These are phyloP conservation scores for Pogonomyrmex californicus DNA, from an alignment of 1,140 invertebrate species.

Conservation along the genomic window DNA sequence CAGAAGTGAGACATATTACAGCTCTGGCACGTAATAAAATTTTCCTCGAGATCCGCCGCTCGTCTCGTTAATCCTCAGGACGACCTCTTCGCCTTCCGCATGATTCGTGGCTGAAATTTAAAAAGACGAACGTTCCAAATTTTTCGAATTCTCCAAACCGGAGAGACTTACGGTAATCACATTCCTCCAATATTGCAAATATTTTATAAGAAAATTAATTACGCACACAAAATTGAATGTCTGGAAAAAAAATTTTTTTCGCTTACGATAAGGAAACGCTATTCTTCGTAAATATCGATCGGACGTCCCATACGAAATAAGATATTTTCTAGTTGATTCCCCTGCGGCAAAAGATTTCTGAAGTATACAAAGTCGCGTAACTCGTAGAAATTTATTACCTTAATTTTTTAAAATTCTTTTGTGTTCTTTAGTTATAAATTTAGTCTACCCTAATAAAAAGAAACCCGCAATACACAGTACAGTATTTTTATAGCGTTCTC, in stretches of 20 bases:
- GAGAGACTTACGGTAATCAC: slow-evolving; percentile 52
- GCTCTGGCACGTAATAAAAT: slow-evolving; percentile 67
- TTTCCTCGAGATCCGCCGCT: slow-evolving; percentile 49
- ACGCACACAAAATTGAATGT: slow-evolving; percentile 30
- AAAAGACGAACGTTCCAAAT: slow-evolving; percentile 51
- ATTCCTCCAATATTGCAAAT: slow-evolving; percentile 56
- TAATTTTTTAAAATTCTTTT: not conserved
- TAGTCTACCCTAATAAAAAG: not conserved
- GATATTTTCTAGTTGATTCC: slow-evolving; percentile 17
- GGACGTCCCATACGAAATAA: not conserved
- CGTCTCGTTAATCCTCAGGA: slow-evolving; percentile 63
- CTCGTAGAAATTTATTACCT: slow-evolving; percentile 18
- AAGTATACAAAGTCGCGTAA: not conserved
- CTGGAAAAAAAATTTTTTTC: slow-evolving; percentile 38
- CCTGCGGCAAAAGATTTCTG: slow-evolving; percentile 9
- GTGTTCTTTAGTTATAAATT: not conserved
- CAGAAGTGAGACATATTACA: slow-evolving; percentile 60
- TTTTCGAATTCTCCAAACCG: slow-evolving; percentile 26
- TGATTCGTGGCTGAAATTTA: slow-evolving; percentile 51
- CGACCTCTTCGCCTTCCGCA: slow-evolving; percentile 34
- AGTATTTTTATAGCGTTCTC: slow-evolving; percentile 26
- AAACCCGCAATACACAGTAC: slow-evolving; percentile 26
- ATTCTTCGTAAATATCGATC: slow-evolving; percentile 39
- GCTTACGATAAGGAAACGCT: not conserved
- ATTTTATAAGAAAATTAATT: slow-evolving; percentile 62